Base-by-base conservation (phyloP, 2,888 invertebrate genomes). In the Acholoe squamosa region DNA sequence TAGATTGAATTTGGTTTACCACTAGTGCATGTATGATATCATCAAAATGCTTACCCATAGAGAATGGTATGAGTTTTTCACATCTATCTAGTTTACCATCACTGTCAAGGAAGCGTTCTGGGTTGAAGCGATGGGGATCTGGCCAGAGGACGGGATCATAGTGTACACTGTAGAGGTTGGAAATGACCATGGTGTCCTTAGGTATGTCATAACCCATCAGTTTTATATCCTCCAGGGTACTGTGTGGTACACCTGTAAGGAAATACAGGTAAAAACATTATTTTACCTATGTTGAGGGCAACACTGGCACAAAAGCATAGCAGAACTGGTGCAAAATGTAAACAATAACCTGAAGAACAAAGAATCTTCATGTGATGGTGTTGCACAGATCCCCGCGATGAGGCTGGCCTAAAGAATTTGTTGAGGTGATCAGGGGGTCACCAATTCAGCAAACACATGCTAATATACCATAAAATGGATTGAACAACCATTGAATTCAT, bases 31-130 rank as follows among this genome's bases (percentile, higher is more conserved):
- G 19, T 54, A 19, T 54, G 19, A 54, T 14, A 19, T 54, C 12
- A 54, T 54, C 10, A 14, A 54, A 14, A n/a, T 86, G 86, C 84
- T 25, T 86, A 84, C 90, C 90, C 56, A 90, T 67, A 16, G 90
- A 90, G 56, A 90, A 90, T n/a, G 90, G 84, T n/a, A 84, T 90
- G 22, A 90, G 51, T 31, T 56, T 91, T 10, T 92, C 92, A n/a
- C 61, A 80, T 19, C 90, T 91, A 33, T 84, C 31, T n/a, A 90
- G 76, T 51, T 91, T 89, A 10, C 93, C 93, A 33, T 93, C 92
- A 22, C 90, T 91, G 90, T 94, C 94, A 16, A 95, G 90, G 90
- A 95, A 95, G 88, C 95, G 92, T 16, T 93, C 93, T 1, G 95
- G 95, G 77, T 92, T 91, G 92, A 95, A 95, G 10, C 89, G 51